Evolutionary conservation across 2,888 invertebrate genomes (phyloP), one percentile per base, ranked within the genome.

Genomic region (Pandemis cinnamomeana): DNA sequence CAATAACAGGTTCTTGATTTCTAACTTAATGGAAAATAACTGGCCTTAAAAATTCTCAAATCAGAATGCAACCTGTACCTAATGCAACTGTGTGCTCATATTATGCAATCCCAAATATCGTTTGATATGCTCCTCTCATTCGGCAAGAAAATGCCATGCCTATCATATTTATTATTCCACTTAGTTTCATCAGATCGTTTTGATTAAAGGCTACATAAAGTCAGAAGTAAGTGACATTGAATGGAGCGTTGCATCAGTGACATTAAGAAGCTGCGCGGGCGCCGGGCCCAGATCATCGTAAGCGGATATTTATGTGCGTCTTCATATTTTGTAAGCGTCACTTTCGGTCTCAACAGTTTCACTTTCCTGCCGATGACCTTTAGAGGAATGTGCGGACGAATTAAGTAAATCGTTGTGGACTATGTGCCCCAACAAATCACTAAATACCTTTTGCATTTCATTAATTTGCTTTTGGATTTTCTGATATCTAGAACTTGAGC

Each of bases 351-450:
- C 83, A 80, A 86, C 85, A 87, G 89, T 93, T 92, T 93, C 92
- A 91, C 93, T 93, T 93, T 92, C 86, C 83, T 90, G 88, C 84
- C 86, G 89, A 86, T 87, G 89, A 91, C 91, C 91, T 92, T 91
- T 91, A 78, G 82, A 83, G 86, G 90, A 90, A 89, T 91, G 87
- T 81, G 84, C 83, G 15, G 82, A 89, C 88, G 87, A 89, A 88
- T 89, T 88, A 87, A 88, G 87, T 86, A 89, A 72, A 55, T 44
- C 44, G 36, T 51, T 62, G n/a, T 10, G 7, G 36, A 51, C 60
- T 11, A 42, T 58, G 44, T 7, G 46, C 42, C 6, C 62, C 60
- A 46, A 58, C 41, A 55, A 36, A 42, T 62, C 11, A 1, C 7
- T 48, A 6, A 15, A 15, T 53, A 53, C 15, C 10, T 63, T 1